Base-by-base conservation (phyloP, 2,113 vertebrate genomes). In the Lophura nycthemera region DNA sequence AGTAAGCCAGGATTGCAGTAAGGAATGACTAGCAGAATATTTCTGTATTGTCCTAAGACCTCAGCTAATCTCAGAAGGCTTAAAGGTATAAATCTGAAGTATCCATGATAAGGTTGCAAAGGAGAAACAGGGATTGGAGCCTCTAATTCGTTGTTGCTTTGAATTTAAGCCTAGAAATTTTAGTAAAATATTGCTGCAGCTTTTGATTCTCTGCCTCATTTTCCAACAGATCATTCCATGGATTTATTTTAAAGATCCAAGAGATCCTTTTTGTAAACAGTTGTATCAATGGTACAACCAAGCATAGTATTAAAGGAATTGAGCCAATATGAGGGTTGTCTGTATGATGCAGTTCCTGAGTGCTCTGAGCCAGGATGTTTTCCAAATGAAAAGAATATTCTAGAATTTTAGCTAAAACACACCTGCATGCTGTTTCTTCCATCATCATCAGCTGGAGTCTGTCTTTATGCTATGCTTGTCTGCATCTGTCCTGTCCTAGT, bases 361-460 rank as follows among this genome's bases (percentile, higher is more conserved):
- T 29, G 42, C 83, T 88, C 47, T 27, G 52, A 86, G 61, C 43
- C 73, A 27, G 43, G 57, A 81, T 20, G 0, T 19, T 47, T 85
- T 95, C 48, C 59, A 76, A 69, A 89, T 76, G 50, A 32, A 74
- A 90, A 91, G 47, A 48, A 75, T 15, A 42, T 60, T 29, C 61
- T 65, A 32, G 72, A 47, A 76, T 87, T 93, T 60, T 71, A 67
- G 34, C 69, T 81, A 9, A 86, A 94, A 56, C 30, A 43, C 57
- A 81, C 69, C 69, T 64, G 76, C 73, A 24, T 52, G 45, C 56
- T 74, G 7, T 64, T 64, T 42, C 17, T 67, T 66, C 38, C 60
- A 34, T 66, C 61, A 71, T 13, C 80, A 88, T 69, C 86, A 84
- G 83, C 92, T 93, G 88, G 69, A 60, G 0, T 40, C 59, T 70